These are phyloP conservation scores for Loris lydekkerianus DNA, from an alignment of 2,797 vertebrate species.

Conservation along the genomic window DNA sequence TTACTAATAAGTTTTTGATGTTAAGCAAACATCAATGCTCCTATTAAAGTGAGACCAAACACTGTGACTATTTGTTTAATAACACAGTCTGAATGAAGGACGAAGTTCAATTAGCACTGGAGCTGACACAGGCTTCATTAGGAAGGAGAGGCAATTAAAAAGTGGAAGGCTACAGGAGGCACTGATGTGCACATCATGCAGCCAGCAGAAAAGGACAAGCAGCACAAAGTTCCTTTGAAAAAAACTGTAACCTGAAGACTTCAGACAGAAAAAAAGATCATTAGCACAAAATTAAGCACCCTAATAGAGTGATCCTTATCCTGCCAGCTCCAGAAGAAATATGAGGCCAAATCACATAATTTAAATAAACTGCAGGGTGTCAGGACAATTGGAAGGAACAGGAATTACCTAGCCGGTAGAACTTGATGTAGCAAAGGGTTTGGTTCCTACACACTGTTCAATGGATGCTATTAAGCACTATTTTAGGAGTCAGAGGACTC, in stretches of 20 bases:
- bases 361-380: slow-evolving; percentile 74
- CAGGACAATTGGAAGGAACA: slow-evolving; percentile 63
- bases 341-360: slow-evolving; percentile 69
- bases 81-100: slow-evolving; percentile 83
- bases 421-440: slow-evolving; percentile 40
- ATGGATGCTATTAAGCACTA: neutral
- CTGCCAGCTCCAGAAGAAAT: slow-evolving; percentile 63
- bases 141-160: slow-evolving; percentile 75
- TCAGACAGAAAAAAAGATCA: slow-evolving; percentile 79
- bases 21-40: slow-evolving; percentile 84
- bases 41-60: slow-evolving; percentile 84
- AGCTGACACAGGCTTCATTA: slow-evolving; percentile 75
- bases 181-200: neutral
- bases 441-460: neutral
- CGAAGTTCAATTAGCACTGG: slow-evolving; percentile 80
- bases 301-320: slow-evolving; percentile 72
- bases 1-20: slow-evolving; percentile 85
- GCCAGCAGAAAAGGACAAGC: slow-evolving; percentile 71
- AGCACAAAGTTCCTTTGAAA: slow-evolving; percentile 54
- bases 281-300: slow-evolving; percentile 80
- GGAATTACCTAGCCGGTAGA: slow-evolving; percentile 48
- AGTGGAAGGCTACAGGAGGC: slow-evolving; percentile 64
- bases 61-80: slow-evolving; percentile 86
- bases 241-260: slow-evolving; percentile 71
- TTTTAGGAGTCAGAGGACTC: neutral